Evolutionary conservation across 2,113 vertebrate genomes (phyloP).

Genomic region (Pao palembangensis): DNA sequence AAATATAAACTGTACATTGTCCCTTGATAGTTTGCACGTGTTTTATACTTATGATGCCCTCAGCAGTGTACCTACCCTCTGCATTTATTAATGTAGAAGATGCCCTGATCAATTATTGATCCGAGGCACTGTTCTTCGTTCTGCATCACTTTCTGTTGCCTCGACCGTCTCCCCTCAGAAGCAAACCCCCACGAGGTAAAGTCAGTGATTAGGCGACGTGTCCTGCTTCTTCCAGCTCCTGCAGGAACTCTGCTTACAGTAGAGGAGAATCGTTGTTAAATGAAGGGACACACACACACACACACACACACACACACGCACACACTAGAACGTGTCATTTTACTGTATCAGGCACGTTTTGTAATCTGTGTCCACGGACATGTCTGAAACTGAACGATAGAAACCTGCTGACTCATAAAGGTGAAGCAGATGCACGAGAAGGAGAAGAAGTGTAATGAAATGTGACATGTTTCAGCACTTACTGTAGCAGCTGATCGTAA

Average conservation of each 20-base stretch:
- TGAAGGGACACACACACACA: background rate
- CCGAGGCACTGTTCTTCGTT: conserved; percentile 16
- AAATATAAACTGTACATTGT: background rate
- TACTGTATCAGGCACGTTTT: background rate
- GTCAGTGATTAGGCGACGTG: conserved; percentile 20
- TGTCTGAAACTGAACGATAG: conserved; percentile 5
- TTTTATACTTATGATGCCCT: conserved; percentile 21
- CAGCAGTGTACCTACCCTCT: conserved; percentile 12
- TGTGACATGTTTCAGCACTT: background rate
- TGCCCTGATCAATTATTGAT: conserved; percentile 61
- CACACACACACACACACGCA: too few species aligned
- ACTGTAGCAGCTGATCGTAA: background rate
- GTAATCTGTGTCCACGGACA: background rate
- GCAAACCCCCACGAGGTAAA: conserved; percentile 7
- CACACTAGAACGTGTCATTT: background rate
- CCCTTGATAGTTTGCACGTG: conserved; percentile 7
- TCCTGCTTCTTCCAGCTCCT: conserved; percentile 6
- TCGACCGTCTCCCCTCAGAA: conserved; percentile 4
- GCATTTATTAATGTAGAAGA: conserved; percentile 52
- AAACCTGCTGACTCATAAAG: conserved; percentile 6
- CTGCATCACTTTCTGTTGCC: conserved; percentile 25
- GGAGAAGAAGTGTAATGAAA: background rate
- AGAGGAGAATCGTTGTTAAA: background rate
- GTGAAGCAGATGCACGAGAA: background rate
- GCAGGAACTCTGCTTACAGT: background rate